Base-by-base conservation (phyloP, 1,140 invertebrate genomes). In the Lethrus apterus region DNA sequence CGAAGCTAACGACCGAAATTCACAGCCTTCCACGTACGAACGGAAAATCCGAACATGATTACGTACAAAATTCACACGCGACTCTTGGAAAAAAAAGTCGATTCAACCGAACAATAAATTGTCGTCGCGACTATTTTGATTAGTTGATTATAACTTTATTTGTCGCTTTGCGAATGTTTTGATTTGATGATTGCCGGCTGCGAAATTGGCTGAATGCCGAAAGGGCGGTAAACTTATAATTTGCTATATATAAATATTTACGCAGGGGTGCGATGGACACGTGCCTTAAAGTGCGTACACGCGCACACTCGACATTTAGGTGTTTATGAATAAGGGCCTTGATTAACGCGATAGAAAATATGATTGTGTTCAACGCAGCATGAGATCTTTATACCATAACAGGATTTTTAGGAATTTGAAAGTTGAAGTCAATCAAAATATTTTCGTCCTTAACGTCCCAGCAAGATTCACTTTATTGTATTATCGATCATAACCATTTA, bases 91-190 rank as follows among this genome's bases (percentile, higher is more conserved):
- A 38, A 34, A 14, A 18, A 38, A 21, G n/a, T 38, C 35, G 10
- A 21, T n/a, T 21, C 11, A 21, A 21, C n/a, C 14, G 32, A 14
- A 34, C 32, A 18, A n/a, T n/a, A n/a, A n/a, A n/a, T n/a, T 14
- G 32, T 13, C 5, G 13, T 38, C n/a, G 20, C 9, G 35, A 21
- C 35, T 38, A 13, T 38, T 38, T 38, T 38, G 35, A 38, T 38
- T 38, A 38, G 35, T 38, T 38, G 35, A 38, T 38, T 38, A 38
- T 38, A 38, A 38, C 35, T 21, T 20, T 38, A 38, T 38, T 19
- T 21, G 35, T 38, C 13, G 13, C 35, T 18, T 18, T 38, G 35
- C 20, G 24, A 38, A 19, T 38, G 35, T 38, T 38, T 38, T 38
- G 35, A 38, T 38, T 38, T 21, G 35, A 21, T 38, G 18, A 38